Conservation (phyloP, 2,113 vertebrate species). For the Zosterops lateralis region DNA sequence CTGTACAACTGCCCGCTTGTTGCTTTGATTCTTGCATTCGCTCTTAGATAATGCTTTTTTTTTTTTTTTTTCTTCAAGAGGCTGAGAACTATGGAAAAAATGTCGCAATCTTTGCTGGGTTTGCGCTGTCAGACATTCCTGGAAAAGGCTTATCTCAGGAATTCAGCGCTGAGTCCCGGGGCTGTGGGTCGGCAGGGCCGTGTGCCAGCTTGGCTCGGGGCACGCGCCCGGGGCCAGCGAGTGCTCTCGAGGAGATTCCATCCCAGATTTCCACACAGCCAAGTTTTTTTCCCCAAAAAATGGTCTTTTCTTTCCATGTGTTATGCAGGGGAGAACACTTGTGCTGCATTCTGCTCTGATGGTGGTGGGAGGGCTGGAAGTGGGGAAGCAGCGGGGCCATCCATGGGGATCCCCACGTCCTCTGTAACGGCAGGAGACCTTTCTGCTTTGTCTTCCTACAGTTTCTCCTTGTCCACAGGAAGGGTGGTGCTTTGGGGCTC, state of each 20-base stretch:
- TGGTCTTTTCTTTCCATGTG: neutral
- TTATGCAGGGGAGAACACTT: neutral
- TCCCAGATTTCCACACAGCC: neutral
- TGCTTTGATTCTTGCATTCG: neutral
- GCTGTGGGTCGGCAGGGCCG: neutral
- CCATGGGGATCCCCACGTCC: neutral
- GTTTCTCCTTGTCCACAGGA: neutral
- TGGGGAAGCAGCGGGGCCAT: rapidly evolving
- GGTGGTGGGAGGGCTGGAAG: neutral
- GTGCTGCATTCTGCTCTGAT: neutral
- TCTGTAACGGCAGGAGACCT: rapidly evolving
- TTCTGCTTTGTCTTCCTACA: neutral
- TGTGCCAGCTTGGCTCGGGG: neutral
- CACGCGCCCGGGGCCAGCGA: rapidly evolving
- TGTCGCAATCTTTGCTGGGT: slow-evolving; percentile 20
- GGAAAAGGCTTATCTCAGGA: slow-evolving; percentile 61
- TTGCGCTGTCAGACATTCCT: slow-evolving; percentile 59
- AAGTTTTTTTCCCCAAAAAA: neutral
- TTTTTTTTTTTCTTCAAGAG: neutral
- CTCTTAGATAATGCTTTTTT: neutral
- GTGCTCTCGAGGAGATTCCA: neutral
- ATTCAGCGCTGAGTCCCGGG: slow-evolving; percentile 30
- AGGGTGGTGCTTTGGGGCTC: neutral
- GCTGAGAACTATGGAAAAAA: slow-evolving; percentile 47
- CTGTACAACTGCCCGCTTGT: neutral